Percentiles rank a stretch among this genome's conserved stretches.
Conservation (phyloP, 2,888 invertebrate genomes). For the Erebia epiphron region DNA sequence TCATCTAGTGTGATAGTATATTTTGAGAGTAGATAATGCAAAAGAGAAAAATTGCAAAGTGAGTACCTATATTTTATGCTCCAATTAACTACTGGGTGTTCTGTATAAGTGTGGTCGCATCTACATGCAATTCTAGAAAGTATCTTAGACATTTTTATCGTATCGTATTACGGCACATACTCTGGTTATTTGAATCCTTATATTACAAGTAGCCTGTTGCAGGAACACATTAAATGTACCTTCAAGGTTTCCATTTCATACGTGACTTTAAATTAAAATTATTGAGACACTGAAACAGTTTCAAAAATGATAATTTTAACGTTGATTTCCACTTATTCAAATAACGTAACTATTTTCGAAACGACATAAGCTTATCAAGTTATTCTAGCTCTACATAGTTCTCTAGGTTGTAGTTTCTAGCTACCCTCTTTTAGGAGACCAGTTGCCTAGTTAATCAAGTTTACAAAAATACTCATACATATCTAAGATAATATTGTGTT, state of each 20-base stretch:
- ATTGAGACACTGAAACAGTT: conserved; percentile 1
- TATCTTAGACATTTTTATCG: conserved; percentile 47
- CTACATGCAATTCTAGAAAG: conserved; percentile 50
- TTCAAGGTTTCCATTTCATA: conserved; percentile 43
- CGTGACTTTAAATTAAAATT: conserved; percentile 37
- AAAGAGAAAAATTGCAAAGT: neutral
- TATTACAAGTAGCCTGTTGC: neutral
- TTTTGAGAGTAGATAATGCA: neutral
- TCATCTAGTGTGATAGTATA: no score
- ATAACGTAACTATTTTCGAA: neutral
- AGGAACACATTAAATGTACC: conserved; percentile 28
- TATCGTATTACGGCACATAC: conserved; percentile 49
- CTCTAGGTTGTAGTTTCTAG: neutral
- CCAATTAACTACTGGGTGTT: conserved; percentile 19
- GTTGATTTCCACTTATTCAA: neutral
- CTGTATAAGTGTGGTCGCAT: conserved; percentile 7
- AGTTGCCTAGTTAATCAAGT: neutral
- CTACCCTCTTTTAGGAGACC: neutral
- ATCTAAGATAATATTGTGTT: neutral
- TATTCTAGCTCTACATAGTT: neutral
- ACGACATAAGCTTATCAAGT: neutral
- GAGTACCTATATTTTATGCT: conserved; percentile 22
- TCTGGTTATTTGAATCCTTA: conserved; percentile 43
- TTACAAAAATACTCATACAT: neutral
- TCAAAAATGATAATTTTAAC: neutral